A percentile compares a stretch with the other conserved stretches of the same genome.
These are phyloP conservation scores for Tetragnatha montana DNA, from an alignment of 2,888 invertebrate genomes.

Conservation along the genomic window DNA sequence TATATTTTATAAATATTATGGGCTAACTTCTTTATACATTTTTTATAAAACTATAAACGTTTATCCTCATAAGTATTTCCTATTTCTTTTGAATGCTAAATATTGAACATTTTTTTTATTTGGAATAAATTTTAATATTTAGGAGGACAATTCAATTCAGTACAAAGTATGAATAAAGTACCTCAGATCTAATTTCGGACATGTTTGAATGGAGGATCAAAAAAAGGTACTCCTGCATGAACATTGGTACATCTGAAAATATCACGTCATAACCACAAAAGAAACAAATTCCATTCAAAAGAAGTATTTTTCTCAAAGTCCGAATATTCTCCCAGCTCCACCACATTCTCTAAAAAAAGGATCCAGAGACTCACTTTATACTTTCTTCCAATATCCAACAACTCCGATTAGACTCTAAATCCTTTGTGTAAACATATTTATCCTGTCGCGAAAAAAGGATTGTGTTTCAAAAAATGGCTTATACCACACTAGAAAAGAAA, in stretches of 20 bases:
- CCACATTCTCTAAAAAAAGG: background rate
- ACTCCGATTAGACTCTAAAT: conserved; percentile 16
- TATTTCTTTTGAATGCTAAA: too few relatives aligned
- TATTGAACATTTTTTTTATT: too few relatives aligned
- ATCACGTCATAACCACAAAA: background rate
- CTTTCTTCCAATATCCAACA: conserved; percentile 12
- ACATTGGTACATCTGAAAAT: background rate
- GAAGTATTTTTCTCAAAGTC: conserved; percentile 3
- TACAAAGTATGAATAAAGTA: too few relatives aligned
- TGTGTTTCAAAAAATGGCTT: background rate
- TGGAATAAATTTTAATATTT: too few relatives aligned
- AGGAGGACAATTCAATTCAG: too few relatives aligned
- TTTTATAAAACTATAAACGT: too few relatives aligned
- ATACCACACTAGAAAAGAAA: background rate
- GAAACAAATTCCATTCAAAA: background rate
- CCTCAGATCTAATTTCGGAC: too few relatives aligned
- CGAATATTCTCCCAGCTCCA: conserved; percentile 6
- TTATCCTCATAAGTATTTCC: too few relatives aligned
- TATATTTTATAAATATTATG: too few relatives aligned
- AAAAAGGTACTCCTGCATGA: background rate
- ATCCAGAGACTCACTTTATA: conserved; percentile 6
- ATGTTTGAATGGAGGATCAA: too few relatives aligned
- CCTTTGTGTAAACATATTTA: conserved; percentile 35
- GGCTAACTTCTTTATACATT: too few relatives aligned
- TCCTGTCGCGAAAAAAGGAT: background rate